Conservation (phyloP, 92 coral and sea anemone genomes). For the Palythoa grandis region DNA sequence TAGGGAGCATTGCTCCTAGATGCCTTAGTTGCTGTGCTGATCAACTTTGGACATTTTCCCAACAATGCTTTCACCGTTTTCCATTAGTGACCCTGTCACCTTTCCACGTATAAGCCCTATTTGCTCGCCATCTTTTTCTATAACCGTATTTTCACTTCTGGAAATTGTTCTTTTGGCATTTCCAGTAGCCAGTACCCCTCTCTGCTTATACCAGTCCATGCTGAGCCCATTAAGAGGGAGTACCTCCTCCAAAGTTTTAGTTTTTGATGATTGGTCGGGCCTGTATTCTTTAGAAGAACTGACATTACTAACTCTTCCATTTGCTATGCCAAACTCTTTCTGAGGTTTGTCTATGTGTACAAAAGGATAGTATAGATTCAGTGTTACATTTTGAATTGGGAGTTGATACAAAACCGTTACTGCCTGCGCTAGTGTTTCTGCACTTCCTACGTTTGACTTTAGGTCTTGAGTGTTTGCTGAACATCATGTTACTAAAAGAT, state of each 20-base stretch:
- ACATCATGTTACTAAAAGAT: not conserved
- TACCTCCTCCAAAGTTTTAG: conserved; percentile 2
- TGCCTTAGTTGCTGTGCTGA: conserved; percentile 17
- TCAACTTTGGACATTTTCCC: conserved; percentile 25
- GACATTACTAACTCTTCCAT: not conserved
- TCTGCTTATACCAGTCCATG: conserved; percentile 18
- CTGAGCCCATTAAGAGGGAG: not conserved
- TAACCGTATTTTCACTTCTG: conserved; percentile 10
- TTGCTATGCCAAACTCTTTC: not conserved
- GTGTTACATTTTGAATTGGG: not conserved
- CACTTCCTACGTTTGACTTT: conserved; percentile 1
- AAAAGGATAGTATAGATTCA: not conserved
- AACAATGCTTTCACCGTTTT: not conserved
- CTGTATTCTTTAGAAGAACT: not conserved
- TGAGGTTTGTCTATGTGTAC: not conserved
- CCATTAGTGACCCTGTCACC: conserved; percentile 14
- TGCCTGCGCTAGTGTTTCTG: not conserved
- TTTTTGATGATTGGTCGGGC: not conserved
- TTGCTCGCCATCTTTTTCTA: not conserved
- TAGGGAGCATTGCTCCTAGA: conserved; percentile 36
- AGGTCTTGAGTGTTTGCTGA: conserved; percentile 7
- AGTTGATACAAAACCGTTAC: not conserved
- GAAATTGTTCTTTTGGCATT: conserved; percentile 4
- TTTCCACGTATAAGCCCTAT: not conserved
- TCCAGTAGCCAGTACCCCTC: not conserved